Evolutionary conservation across 2,797 vertebrate genomes (phyloP).

Genomic region (Ciconia nigra): DNA sequence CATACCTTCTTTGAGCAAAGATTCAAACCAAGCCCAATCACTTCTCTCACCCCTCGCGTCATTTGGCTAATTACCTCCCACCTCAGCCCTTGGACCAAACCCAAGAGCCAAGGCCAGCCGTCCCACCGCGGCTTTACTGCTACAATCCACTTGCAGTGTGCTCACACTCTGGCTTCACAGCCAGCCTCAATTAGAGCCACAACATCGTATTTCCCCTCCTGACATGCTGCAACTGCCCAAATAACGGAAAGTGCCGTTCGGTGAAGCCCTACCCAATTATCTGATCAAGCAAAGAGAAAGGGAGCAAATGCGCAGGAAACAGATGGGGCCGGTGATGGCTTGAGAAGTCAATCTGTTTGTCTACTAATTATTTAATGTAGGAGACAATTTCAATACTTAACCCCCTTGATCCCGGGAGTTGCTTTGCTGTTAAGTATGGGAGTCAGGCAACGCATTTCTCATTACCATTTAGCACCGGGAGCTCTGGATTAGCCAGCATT

Average conservation of each 20-base stretch:
- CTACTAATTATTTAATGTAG: constrained; percentile 65
- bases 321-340: constrained; percentile 47
- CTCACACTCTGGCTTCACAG: not conserved
- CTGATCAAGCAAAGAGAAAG: constrained; percentile 15
- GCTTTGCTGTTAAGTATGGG: constrained; percentile 20
- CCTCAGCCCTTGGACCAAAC: not conserved
- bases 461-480: constrained; percentile 29
- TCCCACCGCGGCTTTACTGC: accelerated
- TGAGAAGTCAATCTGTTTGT: constrained; percentile 62
- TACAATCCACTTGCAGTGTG: accelerated
- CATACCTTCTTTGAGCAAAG: not conserved
- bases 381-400: constrained; percentile 56
- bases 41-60: accelerated
- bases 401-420: constrained; percentile 53
- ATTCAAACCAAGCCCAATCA: not conserved
- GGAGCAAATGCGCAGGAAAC: not conserved
- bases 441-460: not conserved
- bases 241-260: not conserved
- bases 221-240: not conserved
- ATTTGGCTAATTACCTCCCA: not conserved
- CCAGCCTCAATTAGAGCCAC: not conserved
- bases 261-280: constrained; percentile 11
- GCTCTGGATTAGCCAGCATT: not conserved
- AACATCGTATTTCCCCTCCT: not conserved
- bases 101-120: not conserved